Percentiles rank a stretch among this genome's conserved stretches.
These are phyloP conservation scores for Liodrosophila aerea DNA, from an alignment of 2,888 invertebrate genomes.

Conservation along the genomic window DNA sequence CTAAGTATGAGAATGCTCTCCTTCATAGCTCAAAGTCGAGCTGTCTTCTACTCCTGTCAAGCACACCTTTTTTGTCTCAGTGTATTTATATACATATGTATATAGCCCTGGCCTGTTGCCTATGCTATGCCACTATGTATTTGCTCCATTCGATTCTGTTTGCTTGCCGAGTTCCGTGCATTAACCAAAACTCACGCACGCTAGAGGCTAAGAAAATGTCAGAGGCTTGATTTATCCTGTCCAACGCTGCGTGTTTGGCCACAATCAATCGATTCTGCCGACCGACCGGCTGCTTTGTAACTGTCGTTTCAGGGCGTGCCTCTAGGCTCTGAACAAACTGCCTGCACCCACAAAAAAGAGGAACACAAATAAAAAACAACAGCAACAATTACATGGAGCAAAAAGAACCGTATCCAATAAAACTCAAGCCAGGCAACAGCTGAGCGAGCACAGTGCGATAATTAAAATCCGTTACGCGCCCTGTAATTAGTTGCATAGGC, in stretches of 20 bases:
- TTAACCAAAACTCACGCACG: conserved; percentile 76
- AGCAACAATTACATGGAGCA: conserved; percentile 45
- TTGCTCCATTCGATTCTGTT: conserved; percentile 5
- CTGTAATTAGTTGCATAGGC: conserved; percentile 72
- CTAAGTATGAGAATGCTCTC: too few relatives aligned
- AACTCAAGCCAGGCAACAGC: conserved; percentile 58
- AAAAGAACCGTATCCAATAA: not conserved
- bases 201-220: conserved; percentile 66
- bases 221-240: conserved; percentile 76
- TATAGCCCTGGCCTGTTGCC: too few relatives aligned
- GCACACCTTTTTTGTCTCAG: conserved; percentile 20
- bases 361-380: conserved; percentile 11
- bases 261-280: conserved; percentile 73
- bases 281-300: conserved; percentile 68
- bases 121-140: conserved; percentile 5
- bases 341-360: conserved; percentile 56
- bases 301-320: conserved; percentile 77
- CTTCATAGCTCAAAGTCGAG: too few relatives aligned
- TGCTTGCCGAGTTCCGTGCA: conserved; percentile 43
- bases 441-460: conserved; percentile 60
- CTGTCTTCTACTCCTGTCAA: too few relatives aligned
- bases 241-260: conserved; percentile 77
- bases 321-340: conserved; percentile 40
- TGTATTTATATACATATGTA: conserved; percentile 11
- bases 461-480: conserved; percentile 76